Evolutionary conservation across 2,888 invertebrate species (phyloP).

Genomic region (Athalia cordata): DNA sequence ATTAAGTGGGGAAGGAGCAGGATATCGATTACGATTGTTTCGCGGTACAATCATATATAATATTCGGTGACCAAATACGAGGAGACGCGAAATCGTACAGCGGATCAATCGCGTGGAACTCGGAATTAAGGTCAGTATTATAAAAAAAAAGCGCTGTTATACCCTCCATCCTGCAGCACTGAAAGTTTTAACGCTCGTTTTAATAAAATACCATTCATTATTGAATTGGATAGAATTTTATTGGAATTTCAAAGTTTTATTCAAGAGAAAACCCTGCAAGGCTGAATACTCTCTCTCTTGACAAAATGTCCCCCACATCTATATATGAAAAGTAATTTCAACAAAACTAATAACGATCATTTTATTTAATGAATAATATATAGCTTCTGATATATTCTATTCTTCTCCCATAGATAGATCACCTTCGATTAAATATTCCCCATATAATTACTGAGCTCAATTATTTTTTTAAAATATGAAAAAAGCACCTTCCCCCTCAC

Average conservation of each 20-base stretch:
- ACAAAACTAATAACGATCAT: not conserved
- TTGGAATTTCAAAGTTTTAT: slow-evolving; percentile 27
- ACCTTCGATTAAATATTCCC: too few relatives aligned
- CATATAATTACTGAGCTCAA: too few relatives aligned
- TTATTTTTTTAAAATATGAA: too few relatives aligned
- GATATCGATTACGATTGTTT: not conserved
- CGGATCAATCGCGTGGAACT: too few relatives aligned
- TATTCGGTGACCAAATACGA: too few relatives aligned
- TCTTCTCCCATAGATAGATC: too few relatives aligned
- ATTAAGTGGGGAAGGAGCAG: not conserved
- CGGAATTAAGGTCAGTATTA: not conserved
- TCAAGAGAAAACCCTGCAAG: not conserved
- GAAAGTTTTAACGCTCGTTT: slow-evolving; percentile 20
- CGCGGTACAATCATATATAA: too few relatives aligned
- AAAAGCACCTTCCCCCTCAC: too few relatives aligned
- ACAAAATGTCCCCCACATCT: not conserved
- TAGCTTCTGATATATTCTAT: too few relatives aligned
- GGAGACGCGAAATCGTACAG: too few relatives aligned
- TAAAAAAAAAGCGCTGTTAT: not conserved
- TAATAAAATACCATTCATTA: slow-evolving; percentile 25
- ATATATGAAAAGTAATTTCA: slow-evolving; percentile 1
- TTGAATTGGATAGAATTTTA: slow-evolving; percentile 25
- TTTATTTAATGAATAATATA: too few relatives aligned
- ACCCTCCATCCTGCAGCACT: not conserved
- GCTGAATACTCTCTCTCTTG: not conserved